Percentiles rank a stretch among this genome's conserved stretches.
Evolutionary conservation across 2,888 invertebrate species (phyloP).

Genomic region (Drosophila neonasuta): DNA sequence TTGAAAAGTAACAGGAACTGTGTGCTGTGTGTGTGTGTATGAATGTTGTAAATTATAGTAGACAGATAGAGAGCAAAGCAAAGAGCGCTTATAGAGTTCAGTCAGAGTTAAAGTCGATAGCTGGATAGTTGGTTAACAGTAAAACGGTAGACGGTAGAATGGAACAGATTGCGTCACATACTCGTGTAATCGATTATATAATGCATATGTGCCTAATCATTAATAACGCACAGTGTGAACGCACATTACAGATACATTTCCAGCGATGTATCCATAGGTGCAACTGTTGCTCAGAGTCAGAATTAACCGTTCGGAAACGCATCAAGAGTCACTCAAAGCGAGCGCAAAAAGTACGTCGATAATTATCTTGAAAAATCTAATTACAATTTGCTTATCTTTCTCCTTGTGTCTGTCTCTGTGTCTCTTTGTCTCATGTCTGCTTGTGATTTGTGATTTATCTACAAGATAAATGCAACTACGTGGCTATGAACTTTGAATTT

Average conservation of each 20-base stretch:
- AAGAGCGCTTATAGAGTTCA: slow-evolving; percentile 35
- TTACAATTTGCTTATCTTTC: slow-evolving; percentile 62
- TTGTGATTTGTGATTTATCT: slow-evolving; percentile 66
- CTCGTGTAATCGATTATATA: slow-evolving; percentile 63
- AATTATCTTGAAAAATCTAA: slow-evolving; percentile 59
- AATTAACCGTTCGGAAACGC: slow-evolving; percentile 63
- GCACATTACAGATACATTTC: slow-evolving; percentile 71
- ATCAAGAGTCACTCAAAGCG: slow-evolving; percentile 47
- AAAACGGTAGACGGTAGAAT: slow-evolving; percentile 38
- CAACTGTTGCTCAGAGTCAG: slow-evolving; percentile 55
- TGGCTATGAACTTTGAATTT: slow-evolving; percentile 49
- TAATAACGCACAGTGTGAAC: slow-evolving; percentile 51
- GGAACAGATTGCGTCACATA: slow-evolving; percentile 50
- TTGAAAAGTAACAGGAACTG: slow-evolving; percentile 71
- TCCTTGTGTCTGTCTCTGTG: slow-evolving; percentile 15
- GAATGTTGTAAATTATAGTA: slow-evolving; percentile 28
- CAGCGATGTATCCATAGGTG: slow-evolving; percentile 65
- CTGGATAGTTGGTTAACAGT: slow-evolving; percentile 10
- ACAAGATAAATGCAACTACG: slow-evolving; percentile 75
- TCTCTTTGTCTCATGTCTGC: slow-evolving; percentile 22
- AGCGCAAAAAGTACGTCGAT: slow-evolving; percentile 37
- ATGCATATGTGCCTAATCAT: slow-evolving; percentile 67
- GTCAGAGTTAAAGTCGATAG: slow-evolving; percentile 37
- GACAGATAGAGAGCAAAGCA: slow-evolving; percentile 14
- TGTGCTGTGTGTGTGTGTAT: slow-evolving; percentile 28